Base-by-base conservation (phyloP, 2,888 invertebrate genomes). In the Eretmocerus hayati region DNA sequence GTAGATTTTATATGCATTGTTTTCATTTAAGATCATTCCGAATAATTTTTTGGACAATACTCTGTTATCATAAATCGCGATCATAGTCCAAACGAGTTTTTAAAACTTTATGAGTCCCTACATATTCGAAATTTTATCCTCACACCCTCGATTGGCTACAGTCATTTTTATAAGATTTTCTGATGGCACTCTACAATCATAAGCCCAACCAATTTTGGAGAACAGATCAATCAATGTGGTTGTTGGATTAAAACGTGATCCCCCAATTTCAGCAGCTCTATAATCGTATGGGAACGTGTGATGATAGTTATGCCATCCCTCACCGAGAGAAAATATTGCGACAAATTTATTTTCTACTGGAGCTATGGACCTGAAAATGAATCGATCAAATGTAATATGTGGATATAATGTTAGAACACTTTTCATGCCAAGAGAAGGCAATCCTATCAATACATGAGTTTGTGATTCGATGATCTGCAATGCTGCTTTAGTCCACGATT, bases 221-320 rank as follows among this genome's bases (percentile, higher is more conserved):
- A 54, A 54, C 9, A 46, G n/a, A 8, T 54, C 39, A n/a, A 54
- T 54, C 2, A 48, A 1, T 2, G 11, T 42, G 1, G 51, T 49
- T 9, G 54, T 54, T 1, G 16, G 5, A 9, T 49, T 54, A 21
- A 46, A 36, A 9, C 51, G 48, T 2, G 41, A 43, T 2, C 54
- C 51, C 1, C 54, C 54, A 16, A 51, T 30, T 18, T 54, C 54
- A 3, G 54, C 51, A 1, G 54, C 54, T 15, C 51, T 16, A 19
- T 54, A 54, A 33, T 54, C 54, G 13, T 15, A 42, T 3, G 54
- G 54, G 20, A 54, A 54, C 5, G 38, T 42, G 15, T 54, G 54
- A 15, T 54, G 54, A 9, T 51, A 54, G 15, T 54, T 54, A 16
- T 54, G 54, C 54, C 54, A 54, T 9, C 54, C 54, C 30, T 54